Evolutionary conservation across 1,140 invertebrate genomes (phyloP).

Genomic region (Pristionchus pacificus): DNA sequence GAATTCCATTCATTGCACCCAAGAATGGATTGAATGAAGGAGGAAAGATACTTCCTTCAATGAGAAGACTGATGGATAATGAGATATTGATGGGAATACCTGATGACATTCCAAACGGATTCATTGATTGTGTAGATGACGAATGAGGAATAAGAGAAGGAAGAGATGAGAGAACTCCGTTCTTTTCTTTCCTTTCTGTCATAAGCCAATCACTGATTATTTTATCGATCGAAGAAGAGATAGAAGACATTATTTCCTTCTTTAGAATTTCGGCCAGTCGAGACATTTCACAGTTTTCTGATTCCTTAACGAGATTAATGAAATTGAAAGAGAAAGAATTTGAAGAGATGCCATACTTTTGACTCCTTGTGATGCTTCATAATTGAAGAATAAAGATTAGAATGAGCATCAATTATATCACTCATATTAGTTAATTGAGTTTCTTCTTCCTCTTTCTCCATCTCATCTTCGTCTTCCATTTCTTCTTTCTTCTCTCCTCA

Average conservation of each 20-base stretch:
- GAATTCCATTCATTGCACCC: background rate
- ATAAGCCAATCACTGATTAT: background rate
- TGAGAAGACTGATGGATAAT: background rate
- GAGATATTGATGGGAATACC: background rate
- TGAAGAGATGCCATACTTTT: background rate
- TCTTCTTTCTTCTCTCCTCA: conserved; percentile 14
- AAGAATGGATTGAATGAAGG: background rate
- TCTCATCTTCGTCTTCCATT: background rate
- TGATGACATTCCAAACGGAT: background rate
- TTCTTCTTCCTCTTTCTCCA: conserved; percentile 9
- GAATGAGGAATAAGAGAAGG: background rate
- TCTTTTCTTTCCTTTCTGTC: background rate
- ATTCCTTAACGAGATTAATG: conserved; percentile 4
- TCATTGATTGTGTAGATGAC: background rate
- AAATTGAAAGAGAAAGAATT: background rate
- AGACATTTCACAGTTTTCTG: conserved; percentile 2
- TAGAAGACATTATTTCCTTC: conserved; percentile 11
- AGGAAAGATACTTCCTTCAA: background rate
- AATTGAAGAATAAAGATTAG: conserved; percentile 4
- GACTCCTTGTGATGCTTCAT: conserved; percentile 19
- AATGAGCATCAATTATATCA: conserved; percentile 17
- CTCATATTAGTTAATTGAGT: background rate
- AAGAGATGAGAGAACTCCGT: background rate
- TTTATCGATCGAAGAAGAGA: conserved; percentile 13
- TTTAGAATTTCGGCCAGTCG: conserved; percentile 17